These are phyloP conservation scores for Pseudopipra pipra DNA, from an alignment of 2,113 vertebrate species.

Conservation along the genomic window DNA sequence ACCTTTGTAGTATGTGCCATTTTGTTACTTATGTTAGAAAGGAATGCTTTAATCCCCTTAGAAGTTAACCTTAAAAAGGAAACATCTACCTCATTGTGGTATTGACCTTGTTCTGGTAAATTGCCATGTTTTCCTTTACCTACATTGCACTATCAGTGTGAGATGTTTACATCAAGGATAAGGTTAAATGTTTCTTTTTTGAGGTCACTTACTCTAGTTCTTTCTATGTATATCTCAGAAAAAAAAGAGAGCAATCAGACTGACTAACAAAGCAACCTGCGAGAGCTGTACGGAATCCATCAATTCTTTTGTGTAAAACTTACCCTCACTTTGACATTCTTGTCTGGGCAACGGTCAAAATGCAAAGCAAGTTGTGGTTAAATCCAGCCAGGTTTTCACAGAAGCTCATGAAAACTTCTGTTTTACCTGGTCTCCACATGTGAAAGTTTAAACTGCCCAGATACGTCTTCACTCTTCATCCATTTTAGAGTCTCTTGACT, in stretches of 20 bases:
- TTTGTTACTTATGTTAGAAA: slow-evolving; percentile 12
- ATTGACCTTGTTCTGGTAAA: slow-evolving; percentile 63
- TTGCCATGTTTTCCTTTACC: slow-evolving; percentile 56
- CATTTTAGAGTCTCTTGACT: not conserved
- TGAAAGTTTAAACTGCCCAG: not conserved
- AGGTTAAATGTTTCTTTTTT: slow-evolving; percentile 61
- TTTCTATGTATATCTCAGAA: slow-evolving; percentile 41
- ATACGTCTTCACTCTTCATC: not conserved
- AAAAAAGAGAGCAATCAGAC: not conserved
- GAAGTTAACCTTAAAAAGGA: slow-evolving; percentile 55
- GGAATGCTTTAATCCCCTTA: slow-evolving; percentile 2
- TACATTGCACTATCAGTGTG: not conserved
- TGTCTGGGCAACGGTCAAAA: not conserved
- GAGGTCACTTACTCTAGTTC: slow-evolving; percentile 34
- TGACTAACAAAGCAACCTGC: slow-evolving; percentile 16
- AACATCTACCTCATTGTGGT: slow-evolving; percentile 34
- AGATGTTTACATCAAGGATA: slow-evolving; percentile 52
- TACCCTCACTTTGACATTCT: not conserved
- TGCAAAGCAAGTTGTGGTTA: not conserved
- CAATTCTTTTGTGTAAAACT: not conserved
- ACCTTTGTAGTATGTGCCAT: not conserved
- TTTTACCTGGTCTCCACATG: not conserved
- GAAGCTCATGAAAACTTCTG: not conserved
- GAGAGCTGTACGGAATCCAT: not conserved
- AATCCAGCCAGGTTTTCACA: not conserved